Evolutionary conservation across 2,797 vertebrate species (phyloP).

Genomic region (Prionace glauca): DNA sequence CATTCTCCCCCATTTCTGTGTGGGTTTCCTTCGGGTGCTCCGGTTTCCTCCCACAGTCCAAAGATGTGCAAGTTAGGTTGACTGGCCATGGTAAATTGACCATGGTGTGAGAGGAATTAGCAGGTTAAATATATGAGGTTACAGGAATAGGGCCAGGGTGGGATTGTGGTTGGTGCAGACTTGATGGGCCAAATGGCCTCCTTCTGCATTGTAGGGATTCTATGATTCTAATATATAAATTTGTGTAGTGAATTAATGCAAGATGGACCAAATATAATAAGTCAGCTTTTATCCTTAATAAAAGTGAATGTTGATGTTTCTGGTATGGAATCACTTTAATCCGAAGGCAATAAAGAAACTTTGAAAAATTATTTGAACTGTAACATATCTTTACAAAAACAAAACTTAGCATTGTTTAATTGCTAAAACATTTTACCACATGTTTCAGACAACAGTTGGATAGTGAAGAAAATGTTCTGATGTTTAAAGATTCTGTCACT

Average conservation of each 20-base stretch:
- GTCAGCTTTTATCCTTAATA: background rate
- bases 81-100: no score
- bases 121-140: no score
- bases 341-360: background rate
- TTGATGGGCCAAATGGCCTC: no score
- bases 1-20: no score
- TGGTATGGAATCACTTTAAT: background rate
- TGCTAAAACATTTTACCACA: background rate
- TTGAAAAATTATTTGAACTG: background rate
- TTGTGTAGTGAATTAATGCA: background rate
- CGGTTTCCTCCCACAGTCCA: no score
- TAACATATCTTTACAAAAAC: background rate
- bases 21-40: no score
- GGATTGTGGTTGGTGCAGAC: no score
- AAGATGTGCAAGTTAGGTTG: no score
- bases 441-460: background rate
- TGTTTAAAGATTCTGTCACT: slow-evolving; percentile 33
- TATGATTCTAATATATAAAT: background rate
- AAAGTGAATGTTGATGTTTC: slow-evolving; percentile 12
- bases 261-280: background rate
- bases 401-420: background rate
- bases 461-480: slow-evolving; percentile 35
- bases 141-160: no score
- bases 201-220: no score
- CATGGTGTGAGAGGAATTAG: no score